A percentile compares a stretch with the other conserved stretches of the same genome.
These are phyloP conservation scores for Agrotis ipsilon DNA, from an alignment of 2,888 invertebrate species.

Conservation along the genomic window DNA sequence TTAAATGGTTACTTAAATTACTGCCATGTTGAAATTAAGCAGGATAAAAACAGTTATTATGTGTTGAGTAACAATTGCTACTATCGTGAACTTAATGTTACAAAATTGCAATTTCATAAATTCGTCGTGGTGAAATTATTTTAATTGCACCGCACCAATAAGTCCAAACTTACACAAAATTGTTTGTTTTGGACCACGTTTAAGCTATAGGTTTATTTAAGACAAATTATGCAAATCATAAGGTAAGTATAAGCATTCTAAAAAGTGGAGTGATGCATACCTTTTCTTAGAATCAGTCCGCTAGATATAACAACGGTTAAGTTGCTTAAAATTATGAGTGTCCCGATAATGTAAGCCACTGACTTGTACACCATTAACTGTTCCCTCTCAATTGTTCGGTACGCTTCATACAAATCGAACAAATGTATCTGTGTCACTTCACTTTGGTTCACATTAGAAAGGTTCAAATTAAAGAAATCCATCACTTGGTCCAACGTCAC, in stretches of 20 bases:
- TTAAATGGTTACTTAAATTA: neutral
- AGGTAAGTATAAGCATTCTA: slow-evolving; percentile 12
- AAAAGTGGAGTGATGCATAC: slow-evolving; percentile 74
- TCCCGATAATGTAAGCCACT: slow-evolving; percentile 90
- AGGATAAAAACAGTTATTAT: slow-evolving; percentile 9
- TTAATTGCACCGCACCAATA: neutral
- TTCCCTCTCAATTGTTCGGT: slow-evolving; percentile 78
- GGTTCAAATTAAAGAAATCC: slow-evolving; percentile 73
- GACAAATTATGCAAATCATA: slow-evolving; percentile 33
- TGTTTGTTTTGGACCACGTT: slow-evolving; percentile 3
- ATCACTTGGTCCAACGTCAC: slow-evolving; percentile 74
- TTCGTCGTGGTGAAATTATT: slow-evolving; percentile 8
- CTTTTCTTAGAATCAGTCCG: slow-evolving; percentile 92
- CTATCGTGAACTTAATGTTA: neutral
- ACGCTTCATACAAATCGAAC: slow-evolving; percentile 81
- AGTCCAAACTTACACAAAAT: neutral
- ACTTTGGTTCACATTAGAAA: slow-evolving; percentile 77
- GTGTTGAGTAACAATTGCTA: slow-evolving; percentile 25
- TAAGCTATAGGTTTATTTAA: neutral
- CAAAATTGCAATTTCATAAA: slow-evolving; percentile 20
- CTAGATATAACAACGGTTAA: slow-evolving; percentile 93
- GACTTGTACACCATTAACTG: slow-evolving; percentile 88
- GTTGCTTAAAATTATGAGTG: slow-evolving; percentile 91
- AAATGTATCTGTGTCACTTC: slow-evolving; percentile 73
- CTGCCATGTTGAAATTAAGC: slow-evolving; percentile 8